A percentile compares a stretch with the other conserved stretches of the same genome.
These are phyloP conservation scores for Ophioderma brevispina DNA, from an alignment of 35 echinoderm and acorn worm species.

Conservation along the genomic window DNA sequence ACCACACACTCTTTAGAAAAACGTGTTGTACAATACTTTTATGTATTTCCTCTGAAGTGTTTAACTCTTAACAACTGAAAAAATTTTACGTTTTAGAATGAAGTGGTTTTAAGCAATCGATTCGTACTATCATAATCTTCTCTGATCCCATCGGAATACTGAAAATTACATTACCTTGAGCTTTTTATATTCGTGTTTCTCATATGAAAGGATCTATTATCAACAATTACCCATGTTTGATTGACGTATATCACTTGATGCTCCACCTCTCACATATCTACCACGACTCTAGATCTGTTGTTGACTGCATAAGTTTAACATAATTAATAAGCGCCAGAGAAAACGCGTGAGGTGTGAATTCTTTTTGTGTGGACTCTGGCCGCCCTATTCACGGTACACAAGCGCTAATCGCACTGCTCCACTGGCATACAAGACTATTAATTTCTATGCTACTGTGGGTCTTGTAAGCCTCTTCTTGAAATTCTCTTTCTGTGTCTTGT, in stretches of 20 bases:
- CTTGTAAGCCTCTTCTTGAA: not conserved
- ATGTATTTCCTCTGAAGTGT: too few relatives aligned
- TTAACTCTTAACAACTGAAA: too few relatives aligned
- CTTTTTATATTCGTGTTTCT: too few relatives aligned
- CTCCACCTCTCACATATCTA: constrained; percentile 69
- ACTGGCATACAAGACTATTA: constrained; percentile 78
- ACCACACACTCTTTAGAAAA: too few relatives aligned
- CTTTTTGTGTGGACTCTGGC: constrained; percentile 66
- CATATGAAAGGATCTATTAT: constrained; percentile 39
- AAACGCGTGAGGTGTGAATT: constrained; percentile 97
- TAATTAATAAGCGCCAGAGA: constrained; percentile 98
- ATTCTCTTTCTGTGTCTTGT: not conserved
- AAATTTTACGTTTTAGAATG: too few relatives aligned
- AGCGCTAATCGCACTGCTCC: constrained; percentile 82
- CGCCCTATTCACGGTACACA: constrained; percentile 72
- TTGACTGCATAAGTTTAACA: constrained; percentile 99
- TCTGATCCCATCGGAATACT: too few relatives aligned
- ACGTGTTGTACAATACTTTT: too few relatives aligned
- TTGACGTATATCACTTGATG: constrained; percentile 61
- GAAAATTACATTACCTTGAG: too few relatives aligned
- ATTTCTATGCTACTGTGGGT: constrained; percentile 33
- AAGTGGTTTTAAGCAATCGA: too few relatives aligned
- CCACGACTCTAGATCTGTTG: constrained; percentile 76
- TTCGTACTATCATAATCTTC: too few relatives aligned
- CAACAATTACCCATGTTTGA: constrained; percentile 71